phyloP scores from a whole-genome alignment of 1,140 invertebrate genomes.

The Achroia grisella region DNA sequence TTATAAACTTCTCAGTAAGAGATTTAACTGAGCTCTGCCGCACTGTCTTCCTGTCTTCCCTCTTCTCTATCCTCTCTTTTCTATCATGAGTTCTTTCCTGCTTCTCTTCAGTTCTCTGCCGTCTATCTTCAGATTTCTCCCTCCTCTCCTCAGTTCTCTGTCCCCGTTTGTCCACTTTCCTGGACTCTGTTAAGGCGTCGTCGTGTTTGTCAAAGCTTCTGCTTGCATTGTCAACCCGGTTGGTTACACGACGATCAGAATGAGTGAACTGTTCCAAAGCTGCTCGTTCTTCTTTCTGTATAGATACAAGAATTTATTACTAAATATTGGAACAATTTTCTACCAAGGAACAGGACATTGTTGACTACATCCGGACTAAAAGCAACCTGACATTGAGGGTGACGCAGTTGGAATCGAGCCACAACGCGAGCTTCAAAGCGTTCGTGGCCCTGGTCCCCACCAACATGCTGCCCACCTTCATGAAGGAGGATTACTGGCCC shows the following conservation, averaged over 20 bases:
- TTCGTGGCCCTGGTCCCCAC: too few species aligned
- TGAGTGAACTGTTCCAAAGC: conserved; percentile 58
- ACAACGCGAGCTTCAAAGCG: too few species aligned
- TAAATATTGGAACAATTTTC: too few species aligned
- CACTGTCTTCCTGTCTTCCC: conserved; percentile 66
- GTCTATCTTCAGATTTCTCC: conserved; percentile 2
- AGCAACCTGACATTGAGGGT: too few species aligned
- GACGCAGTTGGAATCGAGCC: too few species aligned
- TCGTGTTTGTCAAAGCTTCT: neutral
- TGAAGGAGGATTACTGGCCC: too few species aligned
- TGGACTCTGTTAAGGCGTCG: conserved; percentile 2
- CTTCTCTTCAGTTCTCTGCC: neutral
- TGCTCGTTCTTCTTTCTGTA: conserved; percentile 54
- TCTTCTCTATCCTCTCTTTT: conserved; percentile 57
- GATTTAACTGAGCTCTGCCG: conserved; percentile 81
- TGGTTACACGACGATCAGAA: conserved; percentile 43
- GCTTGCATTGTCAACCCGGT: conserved; percentile 22
- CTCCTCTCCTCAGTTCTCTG: conserved; percentile 4
- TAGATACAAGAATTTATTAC: too few species aligned
- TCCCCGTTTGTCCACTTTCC: conserved; percentile 69
- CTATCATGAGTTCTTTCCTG: conserved; percentile 11
- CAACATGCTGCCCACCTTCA: too few species aligned
- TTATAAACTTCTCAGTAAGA: conserved; percentile 83
- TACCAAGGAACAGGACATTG: too few species aligned
- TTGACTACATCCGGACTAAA: too few species aligned